Evolutionary conservation across 23 tunicate species (phyloP).

Genomic region (Pegea sp.): DNA sequence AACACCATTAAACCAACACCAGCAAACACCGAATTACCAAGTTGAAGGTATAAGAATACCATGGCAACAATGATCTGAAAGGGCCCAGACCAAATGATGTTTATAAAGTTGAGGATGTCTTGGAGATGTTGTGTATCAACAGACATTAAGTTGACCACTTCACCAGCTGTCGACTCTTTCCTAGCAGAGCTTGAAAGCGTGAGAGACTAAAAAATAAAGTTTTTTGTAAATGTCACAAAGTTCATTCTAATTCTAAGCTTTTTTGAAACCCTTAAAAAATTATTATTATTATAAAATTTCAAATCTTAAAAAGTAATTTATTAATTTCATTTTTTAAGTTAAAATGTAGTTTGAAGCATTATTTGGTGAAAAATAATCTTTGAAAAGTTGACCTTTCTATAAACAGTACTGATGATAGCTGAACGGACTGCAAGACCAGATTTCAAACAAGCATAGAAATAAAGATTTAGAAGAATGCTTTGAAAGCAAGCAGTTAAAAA

Average conservation of each 20-base stretch:
- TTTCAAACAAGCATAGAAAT: conserved; percentile 11
- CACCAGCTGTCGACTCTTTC: conserved; percentile 46
- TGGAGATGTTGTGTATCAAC: conserved; percentile 62
- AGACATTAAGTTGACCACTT: conserved; percentile 69
- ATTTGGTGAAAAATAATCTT: too few relatives aligned
- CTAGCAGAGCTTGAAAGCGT: conserved; percentile 26
- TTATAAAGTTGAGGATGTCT: conserved; percentile 34
- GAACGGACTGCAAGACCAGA: conserved; percentile 17
- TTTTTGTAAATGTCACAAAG: too few relatives aligned
- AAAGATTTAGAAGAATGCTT: conserved; percentile 4
- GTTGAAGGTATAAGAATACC: conserved; percentile 10
- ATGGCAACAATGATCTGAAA: conserved; percentile 26
- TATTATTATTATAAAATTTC: too few relatives aligned
- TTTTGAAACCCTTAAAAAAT: too few relatives aligned
- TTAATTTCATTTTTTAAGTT: too few relatives aligned
- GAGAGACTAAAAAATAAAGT: conserved; percentile 14
- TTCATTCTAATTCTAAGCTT: too few relatives aligned
- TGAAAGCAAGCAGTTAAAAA: conserved; percentile 9
- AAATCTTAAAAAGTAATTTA: too few relatives aligned
- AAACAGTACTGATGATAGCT: conserved; percentile 11
- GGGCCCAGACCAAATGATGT: conserved; percentile 22
- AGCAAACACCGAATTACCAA: conserved; percentile 17
- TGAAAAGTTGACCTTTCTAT: conserved; percentile 9
- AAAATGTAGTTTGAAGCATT: too few relatives aligned
- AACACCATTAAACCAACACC: conserved; percentile 27